Percentiles rank a stretch among this genome's conserved stretches.
Conservation (phyloP, 1,140 invertebrate genomes). For the Vanessa tameamea region DNA sequence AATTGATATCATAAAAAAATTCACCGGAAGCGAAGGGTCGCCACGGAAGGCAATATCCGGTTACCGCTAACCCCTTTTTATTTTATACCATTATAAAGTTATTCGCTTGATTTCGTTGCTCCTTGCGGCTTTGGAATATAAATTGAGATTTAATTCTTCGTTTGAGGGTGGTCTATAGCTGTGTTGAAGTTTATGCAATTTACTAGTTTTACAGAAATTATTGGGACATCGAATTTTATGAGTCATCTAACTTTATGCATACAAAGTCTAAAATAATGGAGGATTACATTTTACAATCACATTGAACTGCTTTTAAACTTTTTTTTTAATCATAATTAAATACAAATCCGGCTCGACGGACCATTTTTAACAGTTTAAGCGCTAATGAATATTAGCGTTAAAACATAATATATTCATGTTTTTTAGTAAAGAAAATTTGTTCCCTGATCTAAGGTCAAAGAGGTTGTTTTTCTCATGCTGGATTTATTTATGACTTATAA, state of each 20-base stretch:
- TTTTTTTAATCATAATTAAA: background rate
- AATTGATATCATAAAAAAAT: slow-evolving; percentile 50
- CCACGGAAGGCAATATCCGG: slow-evolving; percentile 73
- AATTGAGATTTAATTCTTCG: slow-evolving; percentile 47
- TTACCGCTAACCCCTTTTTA: slow-evolving; percentile 73
- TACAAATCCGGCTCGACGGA: background rate
- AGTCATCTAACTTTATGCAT: background rate
- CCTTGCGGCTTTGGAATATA: slow-evolving; percentile 51
- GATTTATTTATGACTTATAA: no score
- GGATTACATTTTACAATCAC: background rate
- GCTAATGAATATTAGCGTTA: no score
- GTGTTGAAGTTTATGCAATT: slow-evolving; percentile 15
- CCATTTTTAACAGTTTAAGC: background rate
- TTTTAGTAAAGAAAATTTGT: no score
- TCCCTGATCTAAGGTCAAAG: no score
- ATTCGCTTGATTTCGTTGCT: slow-evolving; percentile 71
- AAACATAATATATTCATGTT: no score
- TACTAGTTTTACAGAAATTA: slow-evolving; percentile 7
- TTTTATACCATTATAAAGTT: slow-evolving; percentile 75
- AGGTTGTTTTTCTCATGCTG: no score
- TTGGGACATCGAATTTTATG: background rate
- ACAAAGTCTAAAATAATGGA: background rate
- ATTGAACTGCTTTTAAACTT: background rate
- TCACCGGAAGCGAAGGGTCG: slow-evolving; percentile 60
- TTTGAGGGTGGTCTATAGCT: slow-evolving; percentile 51